Base-by-base conservation (phyloP, 2,888 invertebrate genomes). In the Pheosia tremula region DNA sequence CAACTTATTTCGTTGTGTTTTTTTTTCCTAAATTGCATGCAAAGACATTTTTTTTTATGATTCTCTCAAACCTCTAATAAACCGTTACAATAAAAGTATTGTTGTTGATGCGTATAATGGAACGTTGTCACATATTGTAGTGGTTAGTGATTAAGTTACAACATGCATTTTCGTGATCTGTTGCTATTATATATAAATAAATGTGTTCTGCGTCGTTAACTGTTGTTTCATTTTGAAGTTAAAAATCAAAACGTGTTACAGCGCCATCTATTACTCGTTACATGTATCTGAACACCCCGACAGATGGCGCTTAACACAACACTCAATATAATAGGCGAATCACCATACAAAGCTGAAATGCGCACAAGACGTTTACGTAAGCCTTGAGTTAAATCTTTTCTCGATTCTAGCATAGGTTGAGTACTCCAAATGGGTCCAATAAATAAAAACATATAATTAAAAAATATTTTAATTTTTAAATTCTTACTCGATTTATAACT, bases 151-250 rank as follows among this genome's bases (percentile, higher is more conserved):
- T 43, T 59, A 50, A 72, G 59, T 59, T 71, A 67, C 60, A 75
- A 72, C 68, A 71, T 76, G 79, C 80, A 82, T 85, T 80, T 81
- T 70, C 79, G 87, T 86, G 87, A 87, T 89, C 83, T 87, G 84
- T 87, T 86, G 86, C 85, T 86, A 76, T 71, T 84, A 69, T 67
- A 75, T 84, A 69, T 67, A 75, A 86, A 77, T 82, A 85, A 87
- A 87, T 53, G 78, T 86, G 82, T 87, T 77, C 73, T 82, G 85
- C 85, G 84, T 80, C 81, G 84, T 87, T 86, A 68, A 47, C 47
- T 11, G 57, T 11, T 13, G 6, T 64, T 74, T 80, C 79, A 75
- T 81, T 84, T 76, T 62, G 64, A 37, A 11, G 36, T 13, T 49
- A 9, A 50, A 2, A 5, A 3, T 9, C 10, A 9, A 43, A 43